A percentile compares a stretch with the other conserved stretches of the same genome.
Evolutionary conservation across 2,888 invertebrate genomes (phyloP).

Genomic region (Lithophane socia): DNA sequence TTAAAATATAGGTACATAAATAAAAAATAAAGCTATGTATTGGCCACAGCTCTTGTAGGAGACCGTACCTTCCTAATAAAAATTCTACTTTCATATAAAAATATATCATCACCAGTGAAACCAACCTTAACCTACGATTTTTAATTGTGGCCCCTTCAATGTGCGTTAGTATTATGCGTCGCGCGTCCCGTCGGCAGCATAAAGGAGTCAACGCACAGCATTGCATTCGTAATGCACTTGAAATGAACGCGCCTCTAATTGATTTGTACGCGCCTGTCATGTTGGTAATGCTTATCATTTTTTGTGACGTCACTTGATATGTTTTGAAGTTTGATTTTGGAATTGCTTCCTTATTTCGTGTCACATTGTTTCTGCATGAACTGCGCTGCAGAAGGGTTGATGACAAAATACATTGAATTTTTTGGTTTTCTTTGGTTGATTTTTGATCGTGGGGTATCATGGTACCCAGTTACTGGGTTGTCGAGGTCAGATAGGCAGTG

Average conservation of each 20-base stretch:
- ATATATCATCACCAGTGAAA: conserved; percentile 36
- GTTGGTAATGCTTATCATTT: conserved; percentile 54
- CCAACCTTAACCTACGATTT: conserved; percentile 31
- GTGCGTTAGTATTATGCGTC: conserved; percentile 57
- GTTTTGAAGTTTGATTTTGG: conserved; percentile 27
- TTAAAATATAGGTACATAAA: too few relatives aligned
- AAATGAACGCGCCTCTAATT: conserved; percentile 64
- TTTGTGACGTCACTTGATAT: conserved; percentile 35
- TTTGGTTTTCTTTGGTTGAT: neutral
- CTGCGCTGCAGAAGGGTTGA: neutral
- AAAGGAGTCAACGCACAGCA: conserved; percentile 48
- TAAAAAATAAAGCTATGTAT: too few relatives aligned
- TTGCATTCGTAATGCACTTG: conserved; percentile 66
- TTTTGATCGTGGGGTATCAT: neutral
- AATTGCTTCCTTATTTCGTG: neutral
- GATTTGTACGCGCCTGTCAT: conserved; percentile 64
- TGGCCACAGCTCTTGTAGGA: neutral
- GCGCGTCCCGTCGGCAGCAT: conserved; percentile 61
- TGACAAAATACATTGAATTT: neutral
- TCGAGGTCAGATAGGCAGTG: neutral
- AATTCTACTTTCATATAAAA: neutral
- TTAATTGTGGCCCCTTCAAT: conserved; percentile 59
- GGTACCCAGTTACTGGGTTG: neutral
- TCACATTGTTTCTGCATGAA: neutral
- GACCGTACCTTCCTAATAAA: neutral